These are phyloP conservation scores for Endotricha flammealis DNA, from an alignment of 2,888 invertebrate genomes.

Conservation along the genomic window DNA sequence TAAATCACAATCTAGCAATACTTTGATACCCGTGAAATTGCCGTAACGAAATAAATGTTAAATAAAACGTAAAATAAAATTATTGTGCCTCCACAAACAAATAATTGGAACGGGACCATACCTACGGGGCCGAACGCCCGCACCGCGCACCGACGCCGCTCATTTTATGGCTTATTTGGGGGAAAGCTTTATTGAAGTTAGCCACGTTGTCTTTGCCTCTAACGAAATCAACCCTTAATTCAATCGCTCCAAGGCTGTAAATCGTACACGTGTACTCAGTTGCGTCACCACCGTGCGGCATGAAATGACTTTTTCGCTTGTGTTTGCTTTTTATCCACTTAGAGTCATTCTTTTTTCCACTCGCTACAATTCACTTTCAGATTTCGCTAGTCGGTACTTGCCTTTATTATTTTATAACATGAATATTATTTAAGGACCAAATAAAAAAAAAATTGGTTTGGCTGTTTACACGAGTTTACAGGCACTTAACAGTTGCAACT, in stretches of 20 bases:
- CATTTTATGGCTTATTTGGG: slow-evolving; percentile 78
- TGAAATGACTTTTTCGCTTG: slow-evolving; percentile 77
- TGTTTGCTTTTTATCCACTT: slow-evolving; percentile 77
- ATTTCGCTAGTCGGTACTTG: slow-evolving; percentile 55
- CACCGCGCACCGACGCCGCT: slow-evolving; percentile 71
- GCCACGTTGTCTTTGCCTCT: slow-evolving; percentile 55
- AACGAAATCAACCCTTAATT: slow-evolving; percentile 50
- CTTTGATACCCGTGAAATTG: slow-evolving; percentile 78
- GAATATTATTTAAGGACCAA: slow-evolving; percentile 37
- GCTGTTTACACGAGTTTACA: no score
- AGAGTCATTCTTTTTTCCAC: slow-evolving; percentile 74
- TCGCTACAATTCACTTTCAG: slow-evolving; percentile 76
- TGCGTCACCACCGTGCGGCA: slow-evolving; percentile 67
- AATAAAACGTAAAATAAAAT: slow-evolving; percentile 79
- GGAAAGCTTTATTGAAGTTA: slow-evolving; percentile 77
- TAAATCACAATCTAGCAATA: slow-evolving; percentile 76
- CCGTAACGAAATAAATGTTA: slow-evolving; percentile 78
- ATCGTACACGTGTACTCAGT: slow-evolving; percentile 30
- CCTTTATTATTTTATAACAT: slow-evolving; percentile 58
- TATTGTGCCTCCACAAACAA: slow-evolving; percentile 77
- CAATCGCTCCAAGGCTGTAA: slow-evolving; percentile 35
- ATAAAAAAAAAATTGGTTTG: no score
- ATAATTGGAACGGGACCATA: slow-evolving; percentile 72
- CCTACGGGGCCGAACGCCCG: slow-evolving; percentile 54
- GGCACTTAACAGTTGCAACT: no score